Base-by-base conservation (phyloP, 2,113 vertebrate species). In the Acanthochromis polyacanthus region DNA sequence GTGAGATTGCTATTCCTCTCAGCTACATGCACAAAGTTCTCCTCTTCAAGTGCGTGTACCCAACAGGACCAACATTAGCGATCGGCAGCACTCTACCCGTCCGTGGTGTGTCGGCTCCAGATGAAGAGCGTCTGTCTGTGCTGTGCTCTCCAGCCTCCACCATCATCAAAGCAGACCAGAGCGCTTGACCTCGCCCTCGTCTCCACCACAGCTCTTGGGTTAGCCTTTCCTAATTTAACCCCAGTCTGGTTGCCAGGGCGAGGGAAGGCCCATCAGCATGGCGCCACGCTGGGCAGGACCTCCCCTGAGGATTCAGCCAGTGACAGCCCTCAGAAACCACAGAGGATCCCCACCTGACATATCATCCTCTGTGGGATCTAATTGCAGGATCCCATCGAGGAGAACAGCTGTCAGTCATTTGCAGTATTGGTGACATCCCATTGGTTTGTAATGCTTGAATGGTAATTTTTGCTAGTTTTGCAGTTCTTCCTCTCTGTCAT, bases 211-310 rank as follows among this genome's bases (percentile, higher is more conserved):
- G 58, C 62, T 91, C 79, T 92, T 80, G 88, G 89, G 92, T 89
- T 89, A 75, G 87, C 82, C 69, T 70, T 88, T 92, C 86, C 88
- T 85, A 89, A 92, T 93, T 91, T 93, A 92, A 91, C 84, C 80
- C 77, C 66, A 46, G 80, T 78, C 77, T 84, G 80, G 77, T 80
- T 83, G 85, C 75, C 75, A 58, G 57, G 76, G 81, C 45, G 61
- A 82, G 83, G 68, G 65, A 83, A 75, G 76, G 82, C 80, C 81
- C 83, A 71, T 66, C 51, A 48, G 45, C 67, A 4, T 66, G 82
- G 91, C 87, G 80, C 88, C 91, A 78, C 12, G 25, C 82, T 75
- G 85, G 86, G 89, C 83, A 82, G 71, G 86, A 86, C 84, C 91
- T 89, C 80, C 78, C 83, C 82, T 28, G 84, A 80, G 87, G 88